Conservation (phyloP, 2,797 vertebrate species). For the Rhynchonycteris naso region DNA sequence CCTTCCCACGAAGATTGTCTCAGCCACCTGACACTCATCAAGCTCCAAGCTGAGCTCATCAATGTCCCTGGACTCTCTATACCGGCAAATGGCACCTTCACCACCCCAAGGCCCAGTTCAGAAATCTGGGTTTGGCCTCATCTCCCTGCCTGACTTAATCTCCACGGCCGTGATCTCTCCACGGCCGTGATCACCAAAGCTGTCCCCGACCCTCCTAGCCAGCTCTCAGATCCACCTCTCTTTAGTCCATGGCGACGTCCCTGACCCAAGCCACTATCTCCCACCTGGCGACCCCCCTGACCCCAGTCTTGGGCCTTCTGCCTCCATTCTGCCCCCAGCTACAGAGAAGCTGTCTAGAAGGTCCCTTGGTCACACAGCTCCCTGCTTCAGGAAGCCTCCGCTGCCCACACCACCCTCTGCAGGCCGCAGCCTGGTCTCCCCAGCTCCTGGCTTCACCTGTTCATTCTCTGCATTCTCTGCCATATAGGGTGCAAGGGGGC, state of each 20-base stretch:
- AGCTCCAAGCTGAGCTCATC: background rate
- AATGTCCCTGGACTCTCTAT: background rate
- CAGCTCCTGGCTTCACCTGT: fast-evolving
- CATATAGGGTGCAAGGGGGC: background rate
- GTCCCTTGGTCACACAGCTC: fast-evolving
- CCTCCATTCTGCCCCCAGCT: background rate
- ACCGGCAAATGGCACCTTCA: fast-evolving
- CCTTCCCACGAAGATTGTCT: background rate
- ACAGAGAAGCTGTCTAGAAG: too few relatives aligned
- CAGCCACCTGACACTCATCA: background rate
- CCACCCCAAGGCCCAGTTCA: background rate
- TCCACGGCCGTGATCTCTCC: background rate
- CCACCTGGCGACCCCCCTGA: fast-evolving
- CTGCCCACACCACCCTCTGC: fast-evolving
- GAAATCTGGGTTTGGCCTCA: background rate
- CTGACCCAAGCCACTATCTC: background rate
- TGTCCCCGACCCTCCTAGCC: fast-evolving
- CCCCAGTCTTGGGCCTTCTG: background rate
- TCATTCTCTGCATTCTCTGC: background rate
- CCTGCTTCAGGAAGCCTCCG: background rate
- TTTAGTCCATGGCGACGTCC: background rate
- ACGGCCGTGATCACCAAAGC: background rate
- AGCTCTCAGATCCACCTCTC: background rate
- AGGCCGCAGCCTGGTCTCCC: background rate
- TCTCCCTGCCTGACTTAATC: background rate